phyloP scores from a whole-genome alignment of 2,113 vertebrate species.

The Ochotona princeps region DNA sequence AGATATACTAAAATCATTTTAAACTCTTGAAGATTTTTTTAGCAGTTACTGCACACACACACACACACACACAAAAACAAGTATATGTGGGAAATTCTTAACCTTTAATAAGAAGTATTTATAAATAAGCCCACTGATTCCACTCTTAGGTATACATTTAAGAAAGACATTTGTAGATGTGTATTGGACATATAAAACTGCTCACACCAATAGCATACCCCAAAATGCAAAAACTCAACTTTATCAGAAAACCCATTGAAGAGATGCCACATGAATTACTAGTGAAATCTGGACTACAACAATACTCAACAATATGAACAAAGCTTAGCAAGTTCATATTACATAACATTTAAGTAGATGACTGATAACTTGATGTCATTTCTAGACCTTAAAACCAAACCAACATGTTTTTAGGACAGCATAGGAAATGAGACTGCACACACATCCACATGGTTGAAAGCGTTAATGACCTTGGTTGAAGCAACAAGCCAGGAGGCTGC shows the following conservation, averaged over 20 bases:
- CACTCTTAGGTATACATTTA: background rate
- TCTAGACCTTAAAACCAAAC: background rate
- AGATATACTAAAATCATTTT: background rate
- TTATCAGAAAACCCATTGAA: background rate
- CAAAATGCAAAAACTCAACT: background rate
- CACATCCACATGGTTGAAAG: background rate
- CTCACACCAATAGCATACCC: background rate
- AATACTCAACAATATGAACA: background rate
- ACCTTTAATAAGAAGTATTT: background rate
- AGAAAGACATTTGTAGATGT: background rate
- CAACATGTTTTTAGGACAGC: background rate
- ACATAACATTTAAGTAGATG: background rate
- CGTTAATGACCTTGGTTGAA: background rate
- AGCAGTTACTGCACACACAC: background rate
- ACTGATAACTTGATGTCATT: background rate
- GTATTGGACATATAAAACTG: background rate
- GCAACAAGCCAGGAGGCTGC: background rate
- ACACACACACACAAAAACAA: background rate
- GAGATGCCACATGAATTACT: background rate
- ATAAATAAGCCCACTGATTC: background rate
- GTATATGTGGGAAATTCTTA: background rate
- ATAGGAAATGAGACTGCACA: background rate
- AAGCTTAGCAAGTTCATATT: background rate
- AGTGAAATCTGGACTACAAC: background rate
- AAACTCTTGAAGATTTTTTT: background rate